Percentiles rank a stretch among this genome's conserved stretches.
Evolutionary conservation across 2,888 invertebrate genomes (phyloP).

Genomic region (Eilema sororculum): DNA sequence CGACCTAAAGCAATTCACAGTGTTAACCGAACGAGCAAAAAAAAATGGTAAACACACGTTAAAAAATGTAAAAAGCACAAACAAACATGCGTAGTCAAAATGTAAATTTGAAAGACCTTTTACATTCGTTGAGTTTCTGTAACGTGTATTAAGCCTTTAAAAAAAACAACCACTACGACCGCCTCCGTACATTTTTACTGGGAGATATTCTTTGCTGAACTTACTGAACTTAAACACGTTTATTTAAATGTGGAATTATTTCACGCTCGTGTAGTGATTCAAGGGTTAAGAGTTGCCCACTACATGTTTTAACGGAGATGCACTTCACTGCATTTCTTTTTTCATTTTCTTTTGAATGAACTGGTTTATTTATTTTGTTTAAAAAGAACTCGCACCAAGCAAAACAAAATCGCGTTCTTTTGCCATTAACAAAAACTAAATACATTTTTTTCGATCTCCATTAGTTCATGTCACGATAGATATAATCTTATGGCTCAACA

Average conservation of each 20-base stretch:
- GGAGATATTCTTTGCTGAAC: constrained; percentile 28
- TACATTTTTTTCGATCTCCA: no score
- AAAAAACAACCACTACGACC: constrained; percentile 46
- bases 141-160: constrained; percentile 59
- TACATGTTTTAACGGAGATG: constrained; percentile 1
- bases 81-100: constrained; percentile 57
- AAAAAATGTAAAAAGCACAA: constrained; percentile 61
- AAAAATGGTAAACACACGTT: constrained; percentile 39
- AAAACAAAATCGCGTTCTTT: no score
- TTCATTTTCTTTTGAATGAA: constrained; percentile 29
- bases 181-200: constrained; percentile 31
- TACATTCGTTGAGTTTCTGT: constrained; percentile 54
- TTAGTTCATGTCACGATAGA: no score
- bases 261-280: constrained; percentile 13
- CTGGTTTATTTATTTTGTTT: background rate
- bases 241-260: constrained; percentile 28
- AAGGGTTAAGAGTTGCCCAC: constrained; percentile 1
- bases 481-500: no score
- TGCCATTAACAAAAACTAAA: no score
- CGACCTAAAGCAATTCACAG: constrained; percentile 23
- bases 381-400: no score
- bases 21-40: constrained; percentile 26
- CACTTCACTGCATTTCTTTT: background rate
- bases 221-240: constrained; percentile 32
- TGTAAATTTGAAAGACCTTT: constrained; percentile 63